Base-by-base conservation (phyloP, 2,888 invertebrate genomes). In the Doris montereyensis region DNA sequence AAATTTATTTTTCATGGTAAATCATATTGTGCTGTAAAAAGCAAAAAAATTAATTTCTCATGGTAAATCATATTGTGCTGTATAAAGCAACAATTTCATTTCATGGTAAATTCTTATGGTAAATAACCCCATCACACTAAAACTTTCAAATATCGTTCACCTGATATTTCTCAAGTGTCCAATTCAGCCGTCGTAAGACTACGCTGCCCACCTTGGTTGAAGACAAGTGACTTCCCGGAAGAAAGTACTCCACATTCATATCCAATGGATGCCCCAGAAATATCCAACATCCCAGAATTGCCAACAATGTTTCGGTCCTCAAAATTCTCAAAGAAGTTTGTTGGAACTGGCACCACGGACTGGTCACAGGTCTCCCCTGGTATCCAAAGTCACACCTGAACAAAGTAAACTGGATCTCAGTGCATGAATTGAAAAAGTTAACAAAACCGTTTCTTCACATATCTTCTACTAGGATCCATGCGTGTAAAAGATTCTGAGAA, bases 331-430 rank as follows among this genome's bases (percentile, higher is more conserved):
- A 83, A 80, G 32, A 89, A 74, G 3, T 82, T 72, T 1, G 82
- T 78, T 2, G 85, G 85, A 70, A 85, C 85, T 5, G 86, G 85
- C 0, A 86, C 79, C 0, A 87, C 86, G 8, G 89, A 58, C 2
- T 83, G 77, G 32, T 87, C 84, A 85, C 91, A 92, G 0, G 85
- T 84, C 0, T 81, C 76, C 0, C 92, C 92, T 57, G 78, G 82
- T 87, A 92, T 1, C 91, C 91, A 84, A 89, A 88, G 82, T 92
- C 91, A 87, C 92, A 92, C 26, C 91, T 91, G 83, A 5, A 83
- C 81, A 30, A 3, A 17, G 52, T 10, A 41, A 41, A 41, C 5
- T 41, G 52, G 17, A 41, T 41, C 8, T 5, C 34, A 68, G 0
- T 52, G n/a, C 52, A 34, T n/a, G 35, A 52, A 70, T 41, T 41